Base-by-base conservation (phyloP, 1,140 invertebrate genomes). In the Hylaeus volcanicus region DNA sequence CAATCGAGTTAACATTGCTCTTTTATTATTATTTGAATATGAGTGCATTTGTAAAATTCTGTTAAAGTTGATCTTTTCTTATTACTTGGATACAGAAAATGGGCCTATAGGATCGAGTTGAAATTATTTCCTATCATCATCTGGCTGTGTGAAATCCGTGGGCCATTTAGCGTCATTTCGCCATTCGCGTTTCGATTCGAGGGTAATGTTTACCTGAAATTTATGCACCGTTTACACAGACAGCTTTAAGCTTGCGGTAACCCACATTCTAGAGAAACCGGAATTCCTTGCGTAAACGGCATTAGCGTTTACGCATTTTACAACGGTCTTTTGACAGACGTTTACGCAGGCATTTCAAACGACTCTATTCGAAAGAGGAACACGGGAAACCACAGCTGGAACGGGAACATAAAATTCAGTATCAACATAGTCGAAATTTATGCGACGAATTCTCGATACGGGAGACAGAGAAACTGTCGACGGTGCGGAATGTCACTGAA, bases 221-320 rank as follows among this genome's bases (percentile, higher is more conserved):
- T 75, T 65, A 70, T 51, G 65, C 43, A 53, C 51, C 56, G 75
- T 61, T 77, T n/a, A 60, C 37, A 61, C 15, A n/a, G 48, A 65
- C 14, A 65, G 48, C 15, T 75, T 65, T 43, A 65, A 75, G 53
- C 15, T 53, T n/a, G 37, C 14, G 45, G 55, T 77, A 77, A 61
- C 66, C 75, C 56, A 43, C 45, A 70, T 70, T 76, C 74, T 70
- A 77, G 45, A 77, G 66, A 70, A 77, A 70, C 75, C 75, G 75
- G 75, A 77, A 70, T 63, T 66, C 75, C 43, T 70, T 70, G 64
- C 55, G 65, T 60, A 68, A 69, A 69, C 74, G 41, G n/a, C 63
- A 66, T 75, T 66, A 75, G 26, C 51, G 74, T 66, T 48, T 45
- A 58, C 63, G 64, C 65, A 58, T 77, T 77, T 69, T 68, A 77